A percentile compares a stretch with the other conserved stretches of the same genome.
Evolutionary conservation across 2,888 invertebrate genomes (phyloP).

Genomic region (Invenusta paracnida): DNA sequence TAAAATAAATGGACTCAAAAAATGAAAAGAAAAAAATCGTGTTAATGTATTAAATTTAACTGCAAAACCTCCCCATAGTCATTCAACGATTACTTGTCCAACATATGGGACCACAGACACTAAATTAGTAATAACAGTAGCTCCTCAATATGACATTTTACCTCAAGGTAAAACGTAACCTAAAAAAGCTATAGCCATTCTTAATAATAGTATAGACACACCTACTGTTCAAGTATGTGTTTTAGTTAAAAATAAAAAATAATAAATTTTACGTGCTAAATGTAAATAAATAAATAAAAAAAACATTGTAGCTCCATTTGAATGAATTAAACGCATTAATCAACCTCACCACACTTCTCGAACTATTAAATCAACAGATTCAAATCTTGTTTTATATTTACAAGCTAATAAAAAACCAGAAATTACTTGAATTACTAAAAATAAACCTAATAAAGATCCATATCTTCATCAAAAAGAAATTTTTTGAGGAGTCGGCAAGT

Average conservation of each 20-base stretch:
- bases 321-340: slow-evolving; percentile 10
- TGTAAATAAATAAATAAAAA: slow-evolving; percentile 25
- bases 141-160: slow-evolving; percentile 41
- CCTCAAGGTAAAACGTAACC: slow-evolving; percentile 44
- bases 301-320: slow-evolving; percentile 18
- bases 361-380: slow-evolving; percentile 22
- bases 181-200: slow-evolving; percentile 38
- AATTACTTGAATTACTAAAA: slow-evolving; percentile 9
- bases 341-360: slow-evolving; percentile 1
- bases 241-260: slow-evolving; percentile 24
- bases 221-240: slow-evolving; percentile 28
- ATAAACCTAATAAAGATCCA: slow-evolving; percentile 29
- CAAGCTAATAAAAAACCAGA: slow-evolving; percentile 29
- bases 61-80: slow-evolving; percentile 11
- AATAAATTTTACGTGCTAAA: slow-evolving; percentile 13
- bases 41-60: slow-evolving; percentile 25
- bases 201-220: background rate
- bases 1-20: slow-evolving; percentile 13
- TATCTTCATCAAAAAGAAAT: slow-evolving; percentile 22
- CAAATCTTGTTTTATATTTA: slow-evolving; percentile 7
- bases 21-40: slow-evolving; percentile 21
- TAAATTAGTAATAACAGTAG: slow-evolving; percentile 42
- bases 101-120: slow-evolving; percentile 1
- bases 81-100: slow-evolving; percentile 13
- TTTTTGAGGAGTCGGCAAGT: slow-evolving; percentile 2